Evolutionary conservation across 2,797 vertebrate genomes (phyloP), one percentile per base, ranked within the genome.

Genomic region (Staurois parvus): DNA sequence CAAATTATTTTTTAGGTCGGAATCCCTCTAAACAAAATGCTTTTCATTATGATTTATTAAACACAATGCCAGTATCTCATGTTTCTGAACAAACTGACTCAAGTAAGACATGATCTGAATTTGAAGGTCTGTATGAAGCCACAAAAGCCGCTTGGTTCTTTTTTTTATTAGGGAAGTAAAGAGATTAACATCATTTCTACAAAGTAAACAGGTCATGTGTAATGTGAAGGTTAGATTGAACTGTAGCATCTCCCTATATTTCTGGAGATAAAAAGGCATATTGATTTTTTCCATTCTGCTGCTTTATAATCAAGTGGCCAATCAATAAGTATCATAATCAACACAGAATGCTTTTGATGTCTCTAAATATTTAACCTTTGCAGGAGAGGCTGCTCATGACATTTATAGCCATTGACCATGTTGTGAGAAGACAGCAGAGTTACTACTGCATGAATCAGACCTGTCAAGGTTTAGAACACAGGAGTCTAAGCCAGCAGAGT

Each of bases 351-450:
- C 56, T 72, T 78, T 74, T 83, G 40, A 83, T 74, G 75, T 78
- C 29, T 83, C 45, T 52, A 83, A 79, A 83, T 72, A 83, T 62
- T 77, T 83, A 86, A 73, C 80, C 85, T 86, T 83, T 83, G 56
- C 68, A 67, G 59, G 52, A 67, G 45, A 78, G 66, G 80, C 15
- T 37, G 21, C 7, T 21, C 28, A 17, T 86, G 85, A 83, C 85
- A 86, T 86, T 83, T 83, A 34, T 56, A 86, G 56, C 52, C 42
- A 72, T 66, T 26, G 19, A 52, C 70, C 40, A 67, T 56, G 59
- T 24, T 40, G 45, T 59, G 48, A 72, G 79, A 81, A 59, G 12
- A 34, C 21, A 75, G 32, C 29, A 81, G n/a, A 62, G 70, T 77
- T 81, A 48, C 67, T 48, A 28, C 52, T 32, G 66, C 48, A 69